Evolutionary conservation across 2,888 invertebrate species (phyloP).

Genomic region (Plebejus anna): DNA sequence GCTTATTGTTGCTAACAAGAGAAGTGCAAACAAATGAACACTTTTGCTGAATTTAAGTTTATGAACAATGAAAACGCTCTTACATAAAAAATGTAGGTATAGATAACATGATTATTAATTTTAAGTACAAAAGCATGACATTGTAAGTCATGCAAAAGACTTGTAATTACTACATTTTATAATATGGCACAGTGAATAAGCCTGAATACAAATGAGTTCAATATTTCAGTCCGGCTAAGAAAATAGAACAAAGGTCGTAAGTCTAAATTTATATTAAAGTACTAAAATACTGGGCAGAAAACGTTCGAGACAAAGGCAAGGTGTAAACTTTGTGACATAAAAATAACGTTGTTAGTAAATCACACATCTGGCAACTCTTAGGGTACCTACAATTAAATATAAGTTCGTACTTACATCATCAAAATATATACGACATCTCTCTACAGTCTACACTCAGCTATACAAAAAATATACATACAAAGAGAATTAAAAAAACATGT

Average conservation of each 20-base stretch:
- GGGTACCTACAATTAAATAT: constrained; percentile 53
- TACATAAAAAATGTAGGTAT: background rate
- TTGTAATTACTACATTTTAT: constrained; percentile 26
- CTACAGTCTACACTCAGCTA: constrained; percentile 64
- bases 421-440: constrained; percentile 65
- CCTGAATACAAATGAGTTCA: constrained; percentile 28
- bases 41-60: background rate
- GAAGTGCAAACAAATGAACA: background rate
- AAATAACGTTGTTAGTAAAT: constrained; percentile 61
- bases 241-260: constrained; percentile 8
- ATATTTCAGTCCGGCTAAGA: constrained; percentile 22
- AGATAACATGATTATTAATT: background rate
- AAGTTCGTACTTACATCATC: constrained; percentile 53
- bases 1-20: too few relatives aligned
- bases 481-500: constrained; percentile 72
- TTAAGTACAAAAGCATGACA: background rate
- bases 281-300: constrained; percentile 27
- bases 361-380: constrained; percentile 66
- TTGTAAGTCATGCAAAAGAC: background rate
- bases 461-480: constrained; percentile 61
- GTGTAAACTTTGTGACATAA: constrained; percentile 32
- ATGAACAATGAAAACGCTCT: background rate
- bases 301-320: constrained; percentile 27
- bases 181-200: constrained; percentile 37
- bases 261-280: constrained; percentile 20